phyloP scores from a whole-genome alignment of 2,797 vertebrate species.

The Spatula versicolor region DNA sequence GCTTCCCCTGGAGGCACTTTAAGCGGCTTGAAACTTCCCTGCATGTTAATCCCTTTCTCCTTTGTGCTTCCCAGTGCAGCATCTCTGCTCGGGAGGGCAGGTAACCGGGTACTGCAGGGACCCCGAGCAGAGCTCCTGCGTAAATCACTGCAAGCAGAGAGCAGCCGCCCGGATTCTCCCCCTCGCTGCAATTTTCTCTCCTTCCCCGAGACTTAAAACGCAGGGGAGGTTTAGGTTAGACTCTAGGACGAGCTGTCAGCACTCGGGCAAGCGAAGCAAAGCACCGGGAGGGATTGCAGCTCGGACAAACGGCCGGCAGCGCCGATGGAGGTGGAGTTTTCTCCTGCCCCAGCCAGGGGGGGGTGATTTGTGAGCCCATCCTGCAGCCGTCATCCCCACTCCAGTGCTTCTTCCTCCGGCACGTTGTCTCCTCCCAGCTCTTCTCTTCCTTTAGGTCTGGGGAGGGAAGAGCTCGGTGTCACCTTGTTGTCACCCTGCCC shows the following conservation, averaged over 20 bases:
- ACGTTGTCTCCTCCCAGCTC: neutral
- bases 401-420: fast-evolving
- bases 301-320: neutral
- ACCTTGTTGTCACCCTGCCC: neutral
- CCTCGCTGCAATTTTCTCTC: neutral
- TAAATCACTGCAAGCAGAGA: neutral
- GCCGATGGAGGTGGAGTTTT: neutral
- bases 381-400: neutral
- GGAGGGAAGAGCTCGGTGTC: fast-evolving
- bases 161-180: neutral
- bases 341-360: neutral
- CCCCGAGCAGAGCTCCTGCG: fast-evolving
- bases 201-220: neutral
- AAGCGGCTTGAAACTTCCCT: constrained; percentile 29
- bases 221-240: neutral
- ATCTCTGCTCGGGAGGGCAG: neutral
- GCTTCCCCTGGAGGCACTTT: constrained; percentile 33
- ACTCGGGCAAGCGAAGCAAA: fast-evolving
- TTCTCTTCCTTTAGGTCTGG: neutral
- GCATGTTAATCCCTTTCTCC: constrained; percentile 28
- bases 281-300: neutral
- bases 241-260: neutral
- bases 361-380: neutral
- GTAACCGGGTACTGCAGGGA: neutral
- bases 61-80: neutral